Evolutionary conservation across 2,797 vertebrate genomes (phyloP), one percentile per base, ranked within the genome.

Genomic region (Acipenser ruthenus): DNA sequence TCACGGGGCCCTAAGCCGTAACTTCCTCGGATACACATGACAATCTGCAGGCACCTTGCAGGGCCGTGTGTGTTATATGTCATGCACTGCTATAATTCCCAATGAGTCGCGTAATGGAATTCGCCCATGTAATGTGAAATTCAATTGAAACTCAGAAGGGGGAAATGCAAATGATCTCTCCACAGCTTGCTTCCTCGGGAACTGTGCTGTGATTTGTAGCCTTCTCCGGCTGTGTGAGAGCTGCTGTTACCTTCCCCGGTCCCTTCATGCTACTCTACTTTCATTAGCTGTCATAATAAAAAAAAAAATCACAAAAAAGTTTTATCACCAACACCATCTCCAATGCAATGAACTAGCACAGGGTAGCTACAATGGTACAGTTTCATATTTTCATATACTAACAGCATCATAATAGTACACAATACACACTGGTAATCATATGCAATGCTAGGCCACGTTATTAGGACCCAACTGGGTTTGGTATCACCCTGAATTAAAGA

Each of bases 161-260:
- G 68, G 67, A 11, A 67, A 66, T 52, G 69, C 10, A 50, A 60
- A 9, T 0, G 6, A 68, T 73, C 60, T 69, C 70, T 63, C 68
- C 64, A 60, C 69, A 67, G 68, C 71, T 65, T 60, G 49, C 65
- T 70, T 73, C 69, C 63, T 47, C 70, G 47, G 4, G 68, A 0
- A 56, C 62, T 65, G 68, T 0, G 62, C 62, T n/a, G 6, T 61
- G 37, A 71, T 59, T 8, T 71, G 72, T 66, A 60, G 58, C 73
- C 70, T 67, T 61, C 70, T 50, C 10, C 13, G 12, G 23, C 23
- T 37, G 23, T 37, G 23, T 37, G 23, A 37, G 23, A 37, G 23
- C 23, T 37, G 23, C 23, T 37, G 23, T 37, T 37, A 37, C 23
- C 23, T 58, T n/a, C 12, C 2, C 7, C 9, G 6, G 10, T n/a